Conservation (phyloP, 2,113 vertebrate genomes). For the Balaeniceps rex region DNA sequence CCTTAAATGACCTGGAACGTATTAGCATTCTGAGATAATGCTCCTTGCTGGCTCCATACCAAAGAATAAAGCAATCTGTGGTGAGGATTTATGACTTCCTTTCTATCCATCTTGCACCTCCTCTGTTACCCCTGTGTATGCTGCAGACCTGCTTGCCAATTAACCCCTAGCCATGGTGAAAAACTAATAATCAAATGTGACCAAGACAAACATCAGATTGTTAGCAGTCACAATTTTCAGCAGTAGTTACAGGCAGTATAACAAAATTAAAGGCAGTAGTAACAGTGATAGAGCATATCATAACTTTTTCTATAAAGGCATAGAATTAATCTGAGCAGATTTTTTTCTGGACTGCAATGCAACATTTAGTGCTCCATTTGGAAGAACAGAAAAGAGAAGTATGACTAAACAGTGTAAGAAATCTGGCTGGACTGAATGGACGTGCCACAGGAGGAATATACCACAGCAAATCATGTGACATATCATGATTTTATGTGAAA, state of each 20-base stretch:
- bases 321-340: background rate
- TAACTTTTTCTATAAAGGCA: background rate
- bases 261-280: background rate
- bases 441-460: background rate
- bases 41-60: background rate
- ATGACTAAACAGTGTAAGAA: background rate
- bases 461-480: background rate
- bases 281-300: background rate
- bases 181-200: background rate
- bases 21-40: background rate
- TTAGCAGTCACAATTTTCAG: background rate
- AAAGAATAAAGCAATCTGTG: background rate
- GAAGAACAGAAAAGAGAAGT: background rate
- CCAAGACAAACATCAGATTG: background rate
- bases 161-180: background rate
- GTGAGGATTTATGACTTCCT: background rate
- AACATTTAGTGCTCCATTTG: background rate
- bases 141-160: background rate
- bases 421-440: background rate
- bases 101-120: background rate
- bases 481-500: background rate
- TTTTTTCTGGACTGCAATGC: background rate
- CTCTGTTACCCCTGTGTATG: background rate
- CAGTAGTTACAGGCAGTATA: background rate
- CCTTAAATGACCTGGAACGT: background rate